phyloP scores from a whole-genome alignment of 2,888 invertebrate genomes.

The Hemithea aestivaria region DNA sequence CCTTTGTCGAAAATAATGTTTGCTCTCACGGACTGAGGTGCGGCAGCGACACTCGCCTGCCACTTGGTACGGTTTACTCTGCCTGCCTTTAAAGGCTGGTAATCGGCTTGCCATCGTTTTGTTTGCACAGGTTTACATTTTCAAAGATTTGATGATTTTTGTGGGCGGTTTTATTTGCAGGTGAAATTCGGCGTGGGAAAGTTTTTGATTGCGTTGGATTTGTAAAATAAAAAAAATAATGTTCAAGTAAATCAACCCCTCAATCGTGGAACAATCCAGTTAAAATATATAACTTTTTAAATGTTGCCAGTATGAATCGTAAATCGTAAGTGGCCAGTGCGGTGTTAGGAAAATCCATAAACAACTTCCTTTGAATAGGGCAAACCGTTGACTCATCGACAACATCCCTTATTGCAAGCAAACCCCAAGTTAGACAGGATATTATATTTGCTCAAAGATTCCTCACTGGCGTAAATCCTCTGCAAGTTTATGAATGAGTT shows the following conservation, averaged over 20 bases:
- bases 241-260: too few species aligned
- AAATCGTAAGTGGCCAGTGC: too few species aligned
- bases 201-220: slow-evolving; percentile 9
- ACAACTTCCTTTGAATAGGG: slow-evolving; percentile 11
- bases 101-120: slow-evolving; percentile 48
- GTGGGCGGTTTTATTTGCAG: slow-evolving; percentile 12
- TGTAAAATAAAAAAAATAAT: too few species aligned
- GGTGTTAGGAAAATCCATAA: too few species aligned
- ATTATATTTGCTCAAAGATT: slow-evolving; percentile 46
- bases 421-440: slow-evolving; percentile 32
- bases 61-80: slow-evolving; percentile 62
- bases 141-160: slow-evolving; percentile 22
- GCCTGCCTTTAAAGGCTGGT: slow-evolving; percentile 40
- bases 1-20: slow-evolving; percentile 71
- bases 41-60: slow-evolving; percentile 57
- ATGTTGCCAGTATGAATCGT: too few species aligned
- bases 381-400: slow-evolving; percentile 8
- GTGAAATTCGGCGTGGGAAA: not conserved
- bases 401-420: slow-evolving; percentile 6
- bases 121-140: slow-evolving; percentile 29
- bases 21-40: slow-evolving; percentile 56
- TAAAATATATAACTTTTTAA: too few species aligned
- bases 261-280: too few species aligned
- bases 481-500: slow-evolving; percentile 47
- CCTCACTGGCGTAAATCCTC: slow-evolving; percentile 36